Conservation (phyloP, 2,888 invertebrate species). For the Uloborus plumipes region DNA sequence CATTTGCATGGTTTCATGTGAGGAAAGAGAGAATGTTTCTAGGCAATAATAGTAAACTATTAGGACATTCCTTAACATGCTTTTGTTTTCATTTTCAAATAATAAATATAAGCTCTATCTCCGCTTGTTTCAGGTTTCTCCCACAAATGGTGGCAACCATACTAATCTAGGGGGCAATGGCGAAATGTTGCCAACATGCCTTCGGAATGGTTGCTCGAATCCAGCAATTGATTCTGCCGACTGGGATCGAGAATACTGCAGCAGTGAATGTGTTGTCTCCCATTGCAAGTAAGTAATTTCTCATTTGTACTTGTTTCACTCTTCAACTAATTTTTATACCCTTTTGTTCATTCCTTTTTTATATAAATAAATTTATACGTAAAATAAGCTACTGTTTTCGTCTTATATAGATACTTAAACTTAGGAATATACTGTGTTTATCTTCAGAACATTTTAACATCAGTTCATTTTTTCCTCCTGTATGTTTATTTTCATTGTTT, state of each 20-base stretch:
- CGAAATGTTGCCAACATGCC: slow-evolving; percentile 64
- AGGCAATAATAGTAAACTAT: too few species aligned
- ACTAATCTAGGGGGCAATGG: slow-evolving; percentile 32
- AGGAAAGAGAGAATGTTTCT: too few species aligned
- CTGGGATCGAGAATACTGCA: slow-evolving; percentile 97
- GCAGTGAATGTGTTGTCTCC: slow-evolving; percentile 95
- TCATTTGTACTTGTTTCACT: background rate
- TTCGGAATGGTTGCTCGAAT: slow-evolving; percentile 89
- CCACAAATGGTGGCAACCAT: slow-evolving; percentile 30
- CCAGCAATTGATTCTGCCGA: slow-evolving; percentile 76
- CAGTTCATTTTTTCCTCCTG: too few species aligned
- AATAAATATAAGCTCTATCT: background rate
- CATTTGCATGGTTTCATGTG: too few species aligned
- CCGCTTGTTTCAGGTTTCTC: slow-evolving; percentile 22
- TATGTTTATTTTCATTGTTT: too few species aligned
- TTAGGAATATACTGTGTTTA: too few species aligned
- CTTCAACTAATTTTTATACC: slow-evolving; percentile 4
- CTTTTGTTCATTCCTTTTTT: background rate
- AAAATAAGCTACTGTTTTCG: background rate
- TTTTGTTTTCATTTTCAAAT: background rate
- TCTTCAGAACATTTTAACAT: too few species aligned
- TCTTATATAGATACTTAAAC: too few species aligned
- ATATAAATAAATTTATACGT: background rate
- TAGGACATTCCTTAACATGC: too few species aligned
- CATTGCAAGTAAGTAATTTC: slow-evolving; percentile 83